Evolutionary conservation across 1,140 invertebrate genomes (phyloP).

Genomic region (Lepidurus arcticus): DNA sequence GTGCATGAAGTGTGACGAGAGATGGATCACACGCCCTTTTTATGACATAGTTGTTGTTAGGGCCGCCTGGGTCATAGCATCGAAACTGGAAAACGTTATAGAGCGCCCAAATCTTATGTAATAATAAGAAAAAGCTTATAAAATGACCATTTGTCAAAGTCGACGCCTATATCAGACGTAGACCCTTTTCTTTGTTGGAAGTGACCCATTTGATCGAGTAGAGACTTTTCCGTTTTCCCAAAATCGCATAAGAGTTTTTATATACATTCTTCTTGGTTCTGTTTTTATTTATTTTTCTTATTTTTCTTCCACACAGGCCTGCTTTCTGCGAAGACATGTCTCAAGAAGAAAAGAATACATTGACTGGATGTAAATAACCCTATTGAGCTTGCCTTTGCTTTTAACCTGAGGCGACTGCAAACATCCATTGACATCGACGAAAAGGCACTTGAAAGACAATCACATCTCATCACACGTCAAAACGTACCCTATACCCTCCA

Average conservation of each 20-base stretch:
- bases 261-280: background rate
- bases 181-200: constrained; percentile 10
- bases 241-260: background rate
- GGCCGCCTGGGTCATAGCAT: background rate
- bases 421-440: too few species aligned
- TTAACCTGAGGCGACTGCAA: too few species aligned
- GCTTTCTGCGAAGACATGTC: background rate
- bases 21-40: background rate
- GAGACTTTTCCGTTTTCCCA: background rate
- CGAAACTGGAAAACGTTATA: background rate
- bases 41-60: background rate
- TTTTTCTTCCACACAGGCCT: background rate
- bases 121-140: constrained; percentile 6
- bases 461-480: too few species aligned
- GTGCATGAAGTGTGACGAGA: background rate
- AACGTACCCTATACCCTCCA: too few species aligned
- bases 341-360: too few species aligned
- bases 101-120: background rate
- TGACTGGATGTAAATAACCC: too few species aligned
- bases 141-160: constrained; percentile 19
- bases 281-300: background rate
- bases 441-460: too few species aligned
- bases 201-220: background rate
- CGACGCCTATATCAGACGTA: background rate
- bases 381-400: too few species aligned